Evolutionary conservation across 2,888 invertebrate genomes (phyloP).

Genomic region (Drosophila buzzatii): DNA sequence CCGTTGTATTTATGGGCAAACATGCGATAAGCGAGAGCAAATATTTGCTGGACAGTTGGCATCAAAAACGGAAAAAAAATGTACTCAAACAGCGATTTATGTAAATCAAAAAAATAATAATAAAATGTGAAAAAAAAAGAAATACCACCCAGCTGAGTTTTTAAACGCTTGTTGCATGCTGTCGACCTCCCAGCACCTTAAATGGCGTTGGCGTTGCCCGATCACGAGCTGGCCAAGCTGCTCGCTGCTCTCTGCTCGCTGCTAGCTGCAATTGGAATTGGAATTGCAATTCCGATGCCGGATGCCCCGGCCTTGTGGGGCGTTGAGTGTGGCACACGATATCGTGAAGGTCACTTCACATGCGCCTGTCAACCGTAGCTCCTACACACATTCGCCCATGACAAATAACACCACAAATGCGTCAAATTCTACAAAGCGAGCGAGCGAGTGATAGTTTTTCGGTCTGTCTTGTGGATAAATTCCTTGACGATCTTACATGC

Average conservation of each 20-base stretch:
- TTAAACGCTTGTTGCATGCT: slow-evolving; percentile 34
- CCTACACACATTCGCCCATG: slow-evolving; percentile 48
- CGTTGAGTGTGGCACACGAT: slow-evolving; percentile 57
- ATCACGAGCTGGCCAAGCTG: slow-evolving; percentile 67
- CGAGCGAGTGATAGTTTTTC: neutral
- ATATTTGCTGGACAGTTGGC: slow-evolving; percentile 66
- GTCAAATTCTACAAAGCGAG: slow-evolving; percentile 67
- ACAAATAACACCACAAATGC: slow-evolving; percentile 77
- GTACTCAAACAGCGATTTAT: slow-evolving; percentile 53
- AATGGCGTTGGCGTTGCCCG: slow-evolving; percentile 72
- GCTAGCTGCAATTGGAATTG: slow-evolving; percentile 30
- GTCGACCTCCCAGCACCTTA: slow-evolving; percentile 70
- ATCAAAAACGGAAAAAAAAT: slow-evolving; percentile 8
- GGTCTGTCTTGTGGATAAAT: slow-evolving; percentile 31
- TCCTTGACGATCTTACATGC: slow-evolving; percentile 19
- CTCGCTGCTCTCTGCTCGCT: neutral
- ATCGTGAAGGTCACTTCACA: slow-evolving; percentile 73
- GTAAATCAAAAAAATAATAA: slow-evolving; percentile 34
- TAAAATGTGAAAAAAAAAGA: neutral
- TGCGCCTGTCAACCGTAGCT: slow-evolving; percentile 63
- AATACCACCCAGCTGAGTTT: slow-evolving; percentile 16
- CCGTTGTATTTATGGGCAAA: slow-evolving; percentile 63
- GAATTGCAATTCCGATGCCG: slow-evolving; percentile 41
- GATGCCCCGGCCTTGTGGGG: slow-evolving; percentile 40
- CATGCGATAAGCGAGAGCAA: slow-evolving; percentile 55